Conservation (phyloP, 1,140 invertebrate genomes). For the Aphis gossypii region DNA sequence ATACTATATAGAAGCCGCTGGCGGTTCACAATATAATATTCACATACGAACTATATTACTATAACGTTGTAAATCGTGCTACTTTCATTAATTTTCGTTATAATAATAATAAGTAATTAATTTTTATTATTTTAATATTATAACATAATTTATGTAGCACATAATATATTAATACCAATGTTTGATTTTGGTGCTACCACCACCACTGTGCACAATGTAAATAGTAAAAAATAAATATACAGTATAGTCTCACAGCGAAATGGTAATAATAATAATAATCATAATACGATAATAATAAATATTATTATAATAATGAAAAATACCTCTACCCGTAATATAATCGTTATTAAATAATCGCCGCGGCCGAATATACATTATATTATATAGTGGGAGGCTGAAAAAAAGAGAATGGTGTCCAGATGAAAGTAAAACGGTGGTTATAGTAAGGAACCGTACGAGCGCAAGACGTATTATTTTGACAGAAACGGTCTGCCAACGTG, state of each 20-base stretch:
- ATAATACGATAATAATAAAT: not conserved
- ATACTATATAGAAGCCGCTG: not conserved
- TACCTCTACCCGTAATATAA: not conserved
- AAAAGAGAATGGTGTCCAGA: conserved; percentile 44
- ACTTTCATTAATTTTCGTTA: not conserved
- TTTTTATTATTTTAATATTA: conserved; percentile 13
- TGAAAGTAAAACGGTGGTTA: conserved; percentile 32
- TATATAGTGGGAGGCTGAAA: conserved; percentile 11
- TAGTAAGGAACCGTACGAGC: not conserved
- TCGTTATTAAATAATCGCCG: not conserved
- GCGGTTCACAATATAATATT: not conserved
- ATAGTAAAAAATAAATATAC: not conserved
- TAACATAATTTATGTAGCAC: not conserved
- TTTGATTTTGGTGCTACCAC: not conserved
- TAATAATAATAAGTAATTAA: not conserved
- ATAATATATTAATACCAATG: too few relatives aligned
- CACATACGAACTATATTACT: not conserved
- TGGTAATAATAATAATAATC: not conserved
- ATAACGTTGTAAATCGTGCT: not conserved
- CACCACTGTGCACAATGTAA: not conserved
- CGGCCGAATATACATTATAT: not conserved
- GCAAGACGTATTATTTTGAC: conserved; percentile 21
- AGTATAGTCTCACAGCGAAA: not conserved
- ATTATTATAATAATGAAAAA: conserved; percentile 18
- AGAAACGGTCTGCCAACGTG: conserved; percentile 26